Evolutionary conservation across 2,113 vertebrate species (phyloP).

Genomic region (Chionomys nivalis): DNA sequence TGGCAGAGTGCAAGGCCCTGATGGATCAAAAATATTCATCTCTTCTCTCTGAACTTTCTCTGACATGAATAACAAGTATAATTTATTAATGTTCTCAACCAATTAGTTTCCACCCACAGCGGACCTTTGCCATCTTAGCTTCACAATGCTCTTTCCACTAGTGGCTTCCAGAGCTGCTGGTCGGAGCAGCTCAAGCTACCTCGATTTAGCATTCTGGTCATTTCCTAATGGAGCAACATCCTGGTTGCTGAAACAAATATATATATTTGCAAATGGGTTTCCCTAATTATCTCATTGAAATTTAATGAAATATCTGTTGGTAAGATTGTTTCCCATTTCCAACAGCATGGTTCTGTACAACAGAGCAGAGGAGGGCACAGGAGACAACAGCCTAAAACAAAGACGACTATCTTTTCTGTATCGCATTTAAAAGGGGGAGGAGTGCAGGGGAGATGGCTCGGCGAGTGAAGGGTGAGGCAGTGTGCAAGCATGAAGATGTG

Average conservation of each 20-base stretch:
- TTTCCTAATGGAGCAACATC: slow-evolving; percentile 70
- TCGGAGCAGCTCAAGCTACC: neutral
- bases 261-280: slow-evolving; percentile 81
- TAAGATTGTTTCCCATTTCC: slow-evolving; percentile 76
- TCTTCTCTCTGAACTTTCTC: slow-evolving; percentile 52
- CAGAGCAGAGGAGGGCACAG: neutral
- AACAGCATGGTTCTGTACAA: slow-evolving; percentile 52
- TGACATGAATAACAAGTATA: slow-evolving; percentile 64
- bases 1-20: neutral
- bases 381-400: slow-evolving; percentile 36
- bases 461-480: neutral
- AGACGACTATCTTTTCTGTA: slow-evolving; percentile 34
- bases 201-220: slow-evolving; percentile 81
- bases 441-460: neutral
- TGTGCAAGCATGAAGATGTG: neutral
- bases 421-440: neutral
- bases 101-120: slow-evolving; percentile 67
- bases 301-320: slow-evolving; percentile 80
- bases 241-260: slow-evolving; percentile 77
- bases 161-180: slow-evolving; percentile 26
- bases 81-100: slow-evolving; percentile 77
- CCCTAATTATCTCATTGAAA: slow-evolving; percentile 82
- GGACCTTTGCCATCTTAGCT: slow-evolving; percentile 56
- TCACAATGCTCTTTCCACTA: neutral
- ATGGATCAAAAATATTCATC: slow-evolving; percentile 20